These are phyloP conservation scores for Gastrophysa polygoni DNA, from an alignment of 2,888 invertebrate genomes.

Conservation along the genomic window DNA sequence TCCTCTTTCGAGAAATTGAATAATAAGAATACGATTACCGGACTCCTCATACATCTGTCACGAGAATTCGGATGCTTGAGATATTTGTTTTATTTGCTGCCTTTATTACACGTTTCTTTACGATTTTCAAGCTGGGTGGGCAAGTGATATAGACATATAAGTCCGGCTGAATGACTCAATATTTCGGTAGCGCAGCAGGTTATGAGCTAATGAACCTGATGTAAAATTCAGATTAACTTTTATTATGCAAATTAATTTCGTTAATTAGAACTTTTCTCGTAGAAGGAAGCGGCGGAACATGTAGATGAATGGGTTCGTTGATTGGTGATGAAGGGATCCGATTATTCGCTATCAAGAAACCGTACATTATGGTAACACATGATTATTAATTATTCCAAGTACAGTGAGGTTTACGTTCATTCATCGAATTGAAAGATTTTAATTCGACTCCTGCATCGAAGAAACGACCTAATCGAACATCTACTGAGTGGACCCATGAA, in stretches of 20 bases:
- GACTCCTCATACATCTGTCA: slow-evolving; percentile 23
- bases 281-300: background rate
- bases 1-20: slow-evolving; percentile 15
- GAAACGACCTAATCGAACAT: no score
- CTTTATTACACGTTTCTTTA: slow-evolving; percentile 22
- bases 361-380: background rate
- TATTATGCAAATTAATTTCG: slow-evolving; percentile 35
- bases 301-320: background rate
- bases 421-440: background rate
- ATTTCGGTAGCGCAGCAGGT: slow-evolving; percentile 47
- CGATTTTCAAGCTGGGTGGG: slow-evolving; percentile 43
- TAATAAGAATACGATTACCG: slow-evolving; percentile 17
- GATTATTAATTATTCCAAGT: background rate
- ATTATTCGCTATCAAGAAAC: background rate
- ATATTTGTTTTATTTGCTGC: slow-evolving; percentile 28
- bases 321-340: background rate
- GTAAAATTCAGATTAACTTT: slow-evolving; percentile 33
- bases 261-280: slow-evolving; percentile 27
- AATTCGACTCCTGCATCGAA: background rate
- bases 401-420: background rate
- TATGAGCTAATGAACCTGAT: slow-evolving; percentile 33
- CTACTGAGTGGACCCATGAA: no score
- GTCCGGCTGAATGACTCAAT: slow-evolving; percentile 47
- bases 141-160: slow-evolving; percentile 50
- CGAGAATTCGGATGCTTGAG: slow-evolving; percentile 23